Percentiles rank a stretch among this genome's conserved stretches.
phyloP scores from a whole-genome alignment of 2,113 vertebrate species.

The Crotalus viridis region DNA sequence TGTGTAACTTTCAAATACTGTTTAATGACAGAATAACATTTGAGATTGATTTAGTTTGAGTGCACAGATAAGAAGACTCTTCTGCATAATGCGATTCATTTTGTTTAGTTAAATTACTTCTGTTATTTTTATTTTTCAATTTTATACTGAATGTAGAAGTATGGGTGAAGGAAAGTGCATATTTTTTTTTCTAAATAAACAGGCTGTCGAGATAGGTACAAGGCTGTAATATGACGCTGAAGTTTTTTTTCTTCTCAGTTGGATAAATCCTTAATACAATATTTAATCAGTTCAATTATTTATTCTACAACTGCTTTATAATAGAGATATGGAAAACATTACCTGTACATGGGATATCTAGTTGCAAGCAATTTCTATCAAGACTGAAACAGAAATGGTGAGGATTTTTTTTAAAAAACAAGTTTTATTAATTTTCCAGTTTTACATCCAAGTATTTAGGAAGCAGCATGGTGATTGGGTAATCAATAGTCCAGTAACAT shows the following conservation, averaged over 20 bases:
- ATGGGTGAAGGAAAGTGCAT: background rate
- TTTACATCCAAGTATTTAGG: too few species aligned
- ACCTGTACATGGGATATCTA: background rate
- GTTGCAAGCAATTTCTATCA: background rate
- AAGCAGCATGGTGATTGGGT: too few species aligned
- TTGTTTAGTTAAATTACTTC: background rate
- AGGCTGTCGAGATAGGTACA: background rate
- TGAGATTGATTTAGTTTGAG: background rate
- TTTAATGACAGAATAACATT: slow-evolving; percentile 12
- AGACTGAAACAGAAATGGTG: background rate
- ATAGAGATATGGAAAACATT: background rate
- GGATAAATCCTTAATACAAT: background rate
- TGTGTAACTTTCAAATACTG: slow-evolving; percentile 33
- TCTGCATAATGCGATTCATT: background rate
- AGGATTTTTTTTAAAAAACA: too few species aligned
- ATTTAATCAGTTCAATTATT: background rate
- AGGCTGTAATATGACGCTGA: background rate
- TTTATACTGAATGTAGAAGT: background rate
- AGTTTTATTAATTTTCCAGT: too few species aligned
- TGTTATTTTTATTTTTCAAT: background rate
- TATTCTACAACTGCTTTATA: background rate
- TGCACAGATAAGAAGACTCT: background rate
- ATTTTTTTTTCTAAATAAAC: background rate
- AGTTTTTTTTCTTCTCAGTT: background rate
- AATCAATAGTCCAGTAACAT: too few species aligned